Evolutionary conservation across 2,113 vertebrate species (phyloP), one percentile per base, ranked within the genome.

Genomic region (Rhinoderma darwinii): DNA sequence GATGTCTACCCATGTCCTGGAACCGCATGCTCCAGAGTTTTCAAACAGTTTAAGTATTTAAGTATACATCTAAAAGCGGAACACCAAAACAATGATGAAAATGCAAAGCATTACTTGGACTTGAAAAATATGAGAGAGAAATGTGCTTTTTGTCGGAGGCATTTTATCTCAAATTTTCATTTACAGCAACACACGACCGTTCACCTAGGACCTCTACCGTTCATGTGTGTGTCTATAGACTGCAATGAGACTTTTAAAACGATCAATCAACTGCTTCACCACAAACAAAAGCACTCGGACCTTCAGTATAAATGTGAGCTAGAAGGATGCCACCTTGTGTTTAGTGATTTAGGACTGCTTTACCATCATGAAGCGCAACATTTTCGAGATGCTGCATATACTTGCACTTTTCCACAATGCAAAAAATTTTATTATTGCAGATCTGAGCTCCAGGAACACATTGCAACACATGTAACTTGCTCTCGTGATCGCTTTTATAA

Each of bases 301-400:
- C 94, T 98, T 0, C 95, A 95, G 77, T 99, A 97, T 12, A 96
- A 96, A 61, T 99, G 98, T 90, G 96, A 97, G 90, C 94, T 99
- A 11, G 96, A 96, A 17, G 98, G 96, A 81, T 99, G 98, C 70
- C 96, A 94, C 37, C 93, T 98, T 51, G 95, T 97, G 25, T 99
- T 97, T 91, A 96, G 97, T 73, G 98, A 99, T 88, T 90, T 98
- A 32, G 97, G 96, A 56, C 97, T 98, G 76, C 95, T 99, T 5
- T 99, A 98, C 91, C 98, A 99, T 87, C 98, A 99, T 0, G 98
- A 99, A 92, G 98, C 98, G 12, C 97, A 99, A 91, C 98, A 99
- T 90, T 99, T 99, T 92, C 94, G 97, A 84, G 97, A 99, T 70
- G 97, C 97, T 0, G 97, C 98, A 0, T 99, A 97, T 51, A 96